A percentile compares a stretch with the other conserved stretches of the same genome.
These are phyloP conservation scores for Melanerpes aurifrons DNA, from an alignment of 2,113 vertebrate genomes.

Conservation along the genomic window DNA sequence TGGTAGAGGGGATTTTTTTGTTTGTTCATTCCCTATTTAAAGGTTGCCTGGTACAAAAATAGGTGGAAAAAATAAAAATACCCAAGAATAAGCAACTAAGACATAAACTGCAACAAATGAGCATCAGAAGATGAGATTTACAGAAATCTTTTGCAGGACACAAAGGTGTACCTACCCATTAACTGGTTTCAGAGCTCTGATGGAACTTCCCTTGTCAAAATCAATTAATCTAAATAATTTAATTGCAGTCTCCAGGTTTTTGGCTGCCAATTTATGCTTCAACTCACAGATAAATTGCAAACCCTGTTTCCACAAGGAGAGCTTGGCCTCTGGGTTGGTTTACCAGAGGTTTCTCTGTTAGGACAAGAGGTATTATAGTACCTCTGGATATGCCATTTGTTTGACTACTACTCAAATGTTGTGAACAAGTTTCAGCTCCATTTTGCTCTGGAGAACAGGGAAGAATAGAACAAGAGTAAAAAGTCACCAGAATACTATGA, in stretches of 20 bases:
- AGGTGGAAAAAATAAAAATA: background rate
- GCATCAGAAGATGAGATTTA: background rate
- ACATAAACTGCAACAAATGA: background rate
- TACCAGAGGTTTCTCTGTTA: background rate
- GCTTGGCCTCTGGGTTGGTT: background rate
- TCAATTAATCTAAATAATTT: background rate
- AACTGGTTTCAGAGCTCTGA: background rate
- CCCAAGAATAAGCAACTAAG: background rate
- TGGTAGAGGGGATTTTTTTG: rapidly evolving
- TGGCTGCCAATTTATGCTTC: background rate
- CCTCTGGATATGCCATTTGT: background rate
- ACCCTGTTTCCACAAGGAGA: background rate
- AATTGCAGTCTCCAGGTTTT: background rate
- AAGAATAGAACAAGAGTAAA: background rate
- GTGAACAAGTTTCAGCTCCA: background rate
- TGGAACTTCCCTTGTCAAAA: background rate
- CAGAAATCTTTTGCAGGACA: background rate
- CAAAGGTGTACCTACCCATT: background rate
- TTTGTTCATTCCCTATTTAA: background rate
- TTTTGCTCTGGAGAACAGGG: background rate
- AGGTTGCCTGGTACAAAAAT: background rate
- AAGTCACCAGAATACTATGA: background rate
- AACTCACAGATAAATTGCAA: background rate
- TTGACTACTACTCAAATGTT: background rate
- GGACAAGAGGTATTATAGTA: background rate